Percentiles rank a stretch among this genome's conserved stretches.
These are phyloP conservation scores for Melanotaenia trifasciata DNA, from an alignment of 2,797 vertebrate species.

Conservation along the genomic window DNA sequence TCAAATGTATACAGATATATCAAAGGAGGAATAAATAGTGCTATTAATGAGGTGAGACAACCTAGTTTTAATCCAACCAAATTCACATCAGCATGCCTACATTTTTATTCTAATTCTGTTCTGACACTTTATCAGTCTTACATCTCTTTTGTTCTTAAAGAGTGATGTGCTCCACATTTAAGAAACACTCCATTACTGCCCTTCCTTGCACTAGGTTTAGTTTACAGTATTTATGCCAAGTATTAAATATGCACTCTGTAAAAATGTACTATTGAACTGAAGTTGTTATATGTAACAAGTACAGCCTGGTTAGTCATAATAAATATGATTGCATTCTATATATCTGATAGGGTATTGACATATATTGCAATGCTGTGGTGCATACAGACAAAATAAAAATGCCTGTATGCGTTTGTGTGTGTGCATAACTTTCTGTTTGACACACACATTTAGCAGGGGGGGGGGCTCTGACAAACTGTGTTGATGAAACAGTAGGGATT, in stretches of 20 bases:
- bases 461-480: slow-evolving; percentile 54
- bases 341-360: slow-evolving; percentile 78
- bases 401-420: slow-evolving; percentile 37
- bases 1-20: slow-evolving; percentile 84
- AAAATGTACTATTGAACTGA: slow-evolving; percentile 36
- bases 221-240: slow-evolving; percentile 42
- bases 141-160: neutral
- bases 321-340: slow-evolving; percentile 66
- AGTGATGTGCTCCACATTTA: neutral
- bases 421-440: slow-evolving; percentile 42
- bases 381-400: slow-evolving; percentile 35
- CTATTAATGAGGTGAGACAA: slow-evolving; percentile 69
- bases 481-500: slow-evolving; percentile 48
- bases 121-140: neutral
- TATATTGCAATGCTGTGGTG: slow-evolving; percentile 77
- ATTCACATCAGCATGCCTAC: slow-evolving; percentile 40
- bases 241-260: slow-evolving; percentile 44
- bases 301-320: slow-evolving; percentile 50
- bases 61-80: slow-evolving; percentile 32
- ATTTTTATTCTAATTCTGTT: neutral
- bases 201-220: slow-evolving; percentile 28
- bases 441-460: slow-evolving; percentile 55
- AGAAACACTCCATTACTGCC: slow-evolving; percentile 16
- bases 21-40: slow-evolving; percentile 80
- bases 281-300: slow-evolving; percentile 43